Base-by-base conservation (phyloP, 1,140 invertebrate species). In the Rhynchophorus ferrugineus region DNA sequence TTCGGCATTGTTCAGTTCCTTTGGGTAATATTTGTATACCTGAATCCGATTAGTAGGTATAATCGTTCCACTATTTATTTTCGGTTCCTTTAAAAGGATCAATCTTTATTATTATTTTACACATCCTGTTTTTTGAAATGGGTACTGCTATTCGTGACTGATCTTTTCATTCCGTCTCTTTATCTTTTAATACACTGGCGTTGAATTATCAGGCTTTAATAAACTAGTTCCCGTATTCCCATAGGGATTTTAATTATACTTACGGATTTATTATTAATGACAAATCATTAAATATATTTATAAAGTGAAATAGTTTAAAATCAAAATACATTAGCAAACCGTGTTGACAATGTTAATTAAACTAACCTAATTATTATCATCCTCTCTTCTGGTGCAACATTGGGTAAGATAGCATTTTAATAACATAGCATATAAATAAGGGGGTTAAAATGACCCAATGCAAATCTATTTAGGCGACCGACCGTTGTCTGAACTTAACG, bases 21-120 rank as follows among this genome's bases (percentile, higher is more conserved):
- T 56, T 21, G 54, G 53, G 46, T 50, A 44, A 49, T 57, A 58
- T 60, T 56, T 45, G 60, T 63, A 54, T 61, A 58, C 59, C 60
- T 59, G 57, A 58, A 65, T 58, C 59, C 60, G 60, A 63, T 62
- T 63, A 64, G 54, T n/a, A n/a, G n/a, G n/a, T 59, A 56, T 54
- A 55, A 61, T 61, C 50, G 56, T 57, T 58, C 53, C 36, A 57
- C 53, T 54, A 59, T 62, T 60, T 60, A 59, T 61, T 61, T 61
- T 57, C 53, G 42, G 20, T 21, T 35, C 37, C 39, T 51, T 56
- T 55, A 47, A 46, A 51, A 41, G 47, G 46, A 61, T 61, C 56
- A 57, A 57, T 58, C 56, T 53, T 56, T 54, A 54, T 50, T 60
- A 56, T 53, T 58, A 49, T 54, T 60, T 56, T 56, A 58, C 53